phyloP scores from a whole-genome alignment of 2,113 vertebrate genomes.

The Chlorocebus sabaeus region DNA sequence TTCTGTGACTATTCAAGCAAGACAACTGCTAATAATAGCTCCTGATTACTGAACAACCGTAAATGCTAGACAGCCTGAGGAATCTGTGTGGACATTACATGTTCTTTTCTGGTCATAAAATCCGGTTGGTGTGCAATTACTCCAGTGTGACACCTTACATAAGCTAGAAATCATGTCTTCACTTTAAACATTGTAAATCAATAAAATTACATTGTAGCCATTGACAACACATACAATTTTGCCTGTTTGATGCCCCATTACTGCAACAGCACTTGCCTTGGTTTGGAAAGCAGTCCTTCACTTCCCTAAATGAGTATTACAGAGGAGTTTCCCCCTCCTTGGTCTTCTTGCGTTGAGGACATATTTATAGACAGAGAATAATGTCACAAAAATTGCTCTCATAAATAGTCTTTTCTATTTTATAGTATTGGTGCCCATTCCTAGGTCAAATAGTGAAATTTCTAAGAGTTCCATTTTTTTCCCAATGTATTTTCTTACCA shows the following conservation, averaged over 20 bases:
- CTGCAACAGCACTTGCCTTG: slow-evolving; percentile 60
- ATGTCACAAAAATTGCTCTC: slow-evolving; percentile 57
- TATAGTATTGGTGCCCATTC: slow-evolving; percentile 11
- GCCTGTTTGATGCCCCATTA: slow-evolving; percentile 81
- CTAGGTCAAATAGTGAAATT: slow-evolving; percentile 5
- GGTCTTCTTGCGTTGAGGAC: slow-evolving; percentile 27
- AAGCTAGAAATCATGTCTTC: slow-evolving; percentile 80
- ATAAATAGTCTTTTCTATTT: slow-evolving; percentile 61
- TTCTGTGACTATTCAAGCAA: slow-evolving; percentile 28
- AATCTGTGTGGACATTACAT: slow-evolving; percentile 26
- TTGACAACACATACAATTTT: slow-evolving; percentile 82
- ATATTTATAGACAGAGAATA: slow-evolving; percentile 65
- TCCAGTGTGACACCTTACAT: slow-evolving; percentile 75
- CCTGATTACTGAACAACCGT: slow-evolving; percentile 48
- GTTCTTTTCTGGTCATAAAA: slow-evolving; percentile 75
- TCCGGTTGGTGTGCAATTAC: slow-evolving; percentile 73
- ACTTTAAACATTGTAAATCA: slow-evolving; percentile 79
- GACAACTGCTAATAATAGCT: slow-evolving; percentile 45
- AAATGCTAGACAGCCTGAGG: neutral
- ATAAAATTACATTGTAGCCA: slow-evolving; percentile 82
- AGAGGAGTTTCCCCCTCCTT: neutral
- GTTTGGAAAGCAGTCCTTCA: slow-evolving; percentile 65
- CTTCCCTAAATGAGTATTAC: slow-evolving; percentile 37
- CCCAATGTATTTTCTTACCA: neutral
- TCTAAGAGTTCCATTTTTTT: neutral